Evolutionary conservation across 37 sponge, comb jelly and placozoan species (phyloP), one percentile per base, ranked within the genome.

Genomic region (Oopsacas minuta): DNA sequence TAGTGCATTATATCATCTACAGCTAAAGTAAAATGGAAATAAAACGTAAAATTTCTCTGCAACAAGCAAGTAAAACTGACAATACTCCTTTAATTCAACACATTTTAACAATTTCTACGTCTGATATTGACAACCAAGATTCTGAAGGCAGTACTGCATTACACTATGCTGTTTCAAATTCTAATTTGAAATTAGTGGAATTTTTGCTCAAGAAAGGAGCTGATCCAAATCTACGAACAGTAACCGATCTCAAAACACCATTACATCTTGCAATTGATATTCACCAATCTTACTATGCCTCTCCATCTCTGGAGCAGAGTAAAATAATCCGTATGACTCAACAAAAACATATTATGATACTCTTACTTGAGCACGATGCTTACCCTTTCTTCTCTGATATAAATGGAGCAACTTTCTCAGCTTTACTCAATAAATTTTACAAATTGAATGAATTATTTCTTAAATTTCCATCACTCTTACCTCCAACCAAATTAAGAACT

Each of bases 331-430:
- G 7, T 12, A 61, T 61, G 30, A 10, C 30, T 5, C 20, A 61
- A 61, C 75, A 61, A 61, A 61, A 61, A 34, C 30, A 61, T n/a
- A 61, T 61, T 61, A 61, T 61, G 75, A 61, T 61, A 10, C 20
- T 61, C 28, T 61, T 61, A 34, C 75, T 61, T 61, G 75, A 61
- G 75, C 22, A 61, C 30, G 75, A 61, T 61, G 75, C 75, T 10
- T 61, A 61, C 28, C 75, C 75, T 3, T 61, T 61, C 22, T 61
- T 61, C 22, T 20, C 75, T 61, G 75, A 61, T 12, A 10, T 25
- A 61, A 3, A 61, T 61, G 75, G 75, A 25, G 30, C 20, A 5
- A 61, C 75, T n/a, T 61, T 61, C 28, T 61, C 75, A 3, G 7
- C 7, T 61, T 34, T 61, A 5, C 7, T 61, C 22, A 25, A 25